Evolutionary conservation across 2,797 vertebrate species (phyloP), one percentile per base, ranked within the genome.

Genomic region (Rachycentron canadum): DNA sequence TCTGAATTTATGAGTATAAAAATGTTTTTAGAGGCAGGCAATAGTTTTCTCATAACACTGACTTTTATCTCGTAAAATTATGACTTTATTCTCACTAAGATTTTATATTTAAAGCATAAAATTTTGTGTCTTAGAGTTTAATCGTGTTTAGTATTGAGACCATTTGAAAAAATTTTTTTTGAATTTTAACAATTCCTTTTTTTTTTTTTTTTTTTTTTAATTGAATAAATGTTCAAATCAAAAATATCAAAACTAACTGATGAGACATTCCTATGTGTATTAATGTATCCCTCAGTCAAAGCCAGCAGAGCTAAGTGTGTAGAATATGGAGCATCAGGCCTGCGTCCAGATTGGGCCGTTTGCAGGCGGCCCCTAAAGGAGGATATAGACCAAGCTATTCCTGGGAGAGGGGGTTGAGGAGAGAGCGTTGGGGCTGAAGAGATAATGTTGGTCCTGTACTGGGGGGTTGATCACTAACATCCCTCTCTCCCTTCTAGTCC

Each of bases 371-470:
- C 64, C 72, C 53, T 76, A 43, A 71, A 77, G 69, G 69, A 77
- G 41, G 28, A 11, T 57, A 74, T 40, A 69, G 75, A 81, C 65
- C 7, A 71, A 76, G 70, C 76, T 78, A 65, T 56, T 80, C 49
- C 62, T 67, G 63, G 78, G 76, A 71, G 64, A 55, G 49, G 52
- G 34, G 62, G 64, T 19, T 58, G 74, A 64, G 64, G 41, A 43
- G 67, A 25, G 73, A 76, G 53, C 23, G 62, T 66, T 57, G 56
- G 82, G 65, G 59, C 73, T 66, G 79, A 43, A 57, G 56, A 82
- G 84, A 86, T 81, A 78, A 76, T 59, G 68, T 61, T 67, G 67
- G 83, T 65, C 25, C 14, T 47, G 56, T 58, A 56, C 78, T 73
- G 49, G 32, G 19, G 40, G 65, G 40, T 43, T 82, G 82, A 75